Evolutionary conservation across 1,140 invertebrate species (phyloP).

Genomic region (Hyles vespertilio): DNA sequence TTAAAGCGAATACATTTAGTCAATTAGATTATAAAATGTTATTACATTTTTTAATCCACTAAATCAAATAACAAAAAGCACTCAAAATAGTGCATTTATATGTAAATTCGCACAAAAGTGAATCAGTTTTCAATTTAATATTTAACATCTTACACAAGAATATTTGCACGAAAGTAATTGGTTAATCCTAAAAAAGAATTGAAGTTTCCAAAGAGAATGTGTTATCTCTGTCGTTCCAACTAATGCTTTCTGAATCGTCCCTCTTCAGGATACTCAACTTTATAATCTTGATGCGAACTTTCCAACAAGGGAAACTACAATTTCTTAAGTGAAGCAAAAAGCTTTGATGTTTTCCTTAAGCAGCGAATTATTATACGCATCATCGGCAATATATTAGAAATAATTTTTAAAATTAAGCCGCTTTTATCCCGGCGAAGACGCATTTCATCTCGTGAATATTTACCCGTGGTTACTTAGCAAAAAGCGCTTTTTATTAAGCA

Average conservation of each 20-base stretch:
- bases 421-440: conserved; percentile 1
- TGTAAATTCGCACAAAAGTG: too few relatives aligned
- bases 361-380: conserved; percentile 14
- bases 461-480: conserved; percentile 8
- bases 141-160: too few relatives aligned
- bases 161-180: too few relatives aligned
- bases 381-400: conserved; percentile 1
- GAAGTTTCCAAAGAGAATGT: conserved; percentile 41
- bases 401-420: conserved; percentile 3
- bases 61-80: too few relatives aligned
- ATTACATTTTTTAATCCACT: too few relatives aligned
- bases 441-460: conserved; percentile 10
- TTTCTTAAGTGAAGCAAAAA: conserved; percentile 28
- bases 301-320: conserved; percentile 36
- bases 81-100: too few relatives aligned
- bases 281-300: conserved; percentile 49
- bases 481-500: conserved; percentile 18
- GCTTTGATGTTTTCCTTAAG: conserved; percentile 24
- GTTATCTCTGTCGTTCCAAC: conserved; percentile 36
- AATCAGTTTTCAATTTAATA: too few relatives aligned
- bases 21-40: too few relatives aligned
- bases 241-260: conserved; percentile 38
- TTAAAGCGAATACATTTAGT: too few relatives aligned
- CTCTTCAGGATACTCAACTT: conserved; percentile 38
- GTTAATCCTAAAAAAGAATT: neutral